Conservation (phyloP, 2,888 invertebrate genomes). For the Psylliodes chrysocephalus region DNA sequence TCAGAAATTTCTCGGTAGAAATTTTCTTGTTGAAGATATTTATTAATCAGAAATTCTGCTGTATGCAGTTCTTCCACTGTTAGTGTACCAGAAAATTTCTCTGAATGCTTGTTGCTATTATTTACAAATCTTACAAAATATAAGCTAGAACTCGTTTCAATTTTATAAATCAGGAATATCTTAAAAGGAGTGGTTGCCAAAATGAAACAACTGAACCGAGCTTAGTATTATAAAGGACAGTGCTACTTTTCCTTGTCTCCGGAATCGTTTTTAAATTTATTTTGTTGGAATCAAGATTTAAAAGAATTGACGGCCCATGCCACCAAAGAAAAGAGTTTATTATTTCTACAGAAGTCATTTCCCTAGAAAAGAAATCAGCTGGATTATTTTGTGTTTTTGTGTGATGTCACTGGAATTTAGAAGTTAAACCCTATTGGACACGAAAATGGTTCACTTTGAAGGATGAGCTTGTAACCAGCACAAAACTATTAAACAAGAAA, state of each 20-base stretch:
- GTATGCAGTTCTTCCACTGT: background rate
- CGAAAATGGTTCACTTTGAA: too few relatives aligned
- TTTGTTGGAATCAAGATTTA: background rate
- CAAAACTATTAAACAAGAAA: too few relatives aligned
- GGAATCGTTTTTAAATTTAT: background rate
- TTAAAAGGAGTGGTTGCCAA: background rate
- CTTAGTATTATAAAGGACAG: too few relatives aligned
- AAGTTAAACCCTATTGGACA: too few relatives aligned
- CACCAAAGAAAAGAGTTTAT: background rate
- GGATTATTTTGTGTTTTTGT: background rate
- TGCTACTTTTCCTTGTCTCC: too few relatives aligned
- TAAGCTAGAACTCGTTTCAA: background rate
- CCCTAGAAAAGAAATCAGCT: background rate
- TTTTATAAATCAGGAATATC: background rate
- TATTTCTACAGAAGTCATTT: background rate
- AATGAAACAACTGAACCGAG: too few relatives aligned
- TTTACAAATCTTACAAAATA: background rate
- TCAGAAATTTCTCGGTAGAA: background rate
- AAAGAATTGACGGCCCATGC: background rate
- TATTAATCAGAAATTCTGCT: background rate
- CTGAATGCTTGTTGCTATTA: background rate
- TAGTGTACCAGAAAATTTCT: background rate
- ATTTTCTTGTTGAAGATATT: background rate
- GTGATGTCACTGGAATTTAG: background rate
- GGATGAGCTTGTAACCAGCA: too few relatives aligned